These are phyloP conservation scores for Oreocharis arfaki DNA, from an alignment of 2,113 vertebrate species.

Conservation along the genomic window DNA sequence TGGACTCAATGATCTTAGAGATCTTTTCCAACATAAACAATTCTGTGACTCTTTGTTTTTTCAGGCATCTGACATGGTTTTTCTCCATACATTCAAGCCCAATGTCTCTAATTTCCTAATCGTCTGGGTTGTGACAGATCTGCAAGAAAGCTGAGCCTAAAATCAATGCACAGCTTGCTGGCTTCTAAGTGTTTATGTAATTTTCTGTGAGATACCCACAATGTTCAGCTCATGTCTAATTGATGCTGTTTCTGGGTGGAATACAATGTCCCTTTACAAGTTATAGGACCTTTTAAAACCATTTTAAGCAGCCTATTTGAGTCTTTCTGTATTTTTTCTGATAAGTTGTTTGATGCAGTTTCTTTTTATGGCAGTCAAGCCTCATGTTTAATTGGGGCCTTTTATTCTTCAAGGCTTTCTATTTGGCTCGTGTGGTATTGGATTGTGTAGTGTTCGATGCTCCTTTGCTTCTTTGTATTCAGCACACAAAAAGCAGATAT, in stretches of 20 bases:
- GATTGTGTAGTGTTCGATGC: not conserved
- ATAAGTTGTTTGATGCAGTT: not conserved
- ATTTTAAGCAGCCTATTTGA: not conserved
- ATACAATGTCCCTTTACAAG: not conserved
- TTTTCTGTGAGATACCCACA: not conserved
- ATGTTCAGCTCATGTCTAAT: conserved; percentile 6
- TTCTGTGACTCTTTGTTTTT: not conserved
- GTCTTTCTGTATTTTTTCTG: not conserved
- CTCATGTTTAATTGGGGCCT: conserved; percentile 14
- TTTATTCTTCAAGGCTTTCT: not conserved
- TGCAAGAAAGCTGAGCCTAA: not conserved
- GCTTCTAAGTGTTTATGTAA: not conserved
- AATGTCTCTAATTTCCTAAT: not conserved
- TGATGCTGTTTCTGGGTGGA: not conserved
- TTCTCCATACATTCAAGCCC: fast-evolving
- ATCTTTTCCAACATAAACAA: not conserved
- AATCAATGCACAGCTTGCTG: not conserved
- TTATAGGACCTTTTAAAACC: not conserved
- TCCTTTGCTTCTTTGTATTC: not conserved
- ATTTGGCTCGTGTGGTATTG: not conserved
- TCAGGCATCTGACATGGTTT: not conserved
- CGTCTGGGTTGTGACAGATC: not conserved
- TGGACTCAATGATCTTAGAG: not conserved
- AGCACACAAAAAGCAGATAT: not conserved
- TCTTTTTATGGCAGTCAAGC: not conserved